Percentiles rank a stretch among this genome's conserved stretches.
Evolutionary conservation across 1,140 invertebrate species (phyloP).

Genomic region (Zaprionus taronus): DNA sequence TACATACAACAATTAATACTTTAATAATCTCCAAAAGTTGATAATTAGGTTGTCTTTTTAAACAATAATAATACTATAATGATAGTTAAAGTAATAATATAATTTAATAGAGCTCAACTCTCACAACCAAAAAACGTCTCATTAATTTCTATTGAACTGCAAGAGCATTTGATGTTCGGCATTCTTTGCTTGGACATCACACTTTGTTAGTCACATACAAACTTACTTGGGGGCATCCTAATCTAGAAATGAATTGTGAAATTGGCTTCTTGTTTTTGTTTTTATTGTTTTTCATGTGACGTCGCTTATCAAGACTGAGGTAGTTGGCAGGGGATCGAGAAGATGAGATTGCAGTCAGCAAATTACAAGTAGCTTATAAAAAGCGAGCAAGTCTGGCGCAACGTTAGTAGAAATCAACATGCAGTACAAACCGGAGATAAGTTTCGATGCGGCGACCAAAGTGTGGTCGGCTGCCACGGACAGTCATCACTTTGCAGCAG

Average conservation of each 20-base stretch:
- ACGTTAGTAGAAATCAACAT: conserved; percentile 6
- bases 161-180: not conserved
- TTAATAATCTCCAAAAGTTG: too few species aligned
- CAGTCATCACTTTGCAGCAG: conserved; percentile 17
- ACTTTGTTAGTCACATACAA: not conserved
- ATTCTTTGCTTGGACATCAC: not conserved
- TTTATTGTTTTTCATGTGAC: not conserved
- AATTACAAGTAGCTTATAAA: not conserved
- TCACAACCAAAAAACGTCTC: too few species aligned
- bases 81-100: too few species aligned
- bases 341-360: not conserved
- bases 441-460: conserved; percentile 30
- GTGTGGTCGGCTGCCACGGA: conserved; percentile 33
- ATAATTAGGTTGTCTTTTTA: too few species aligned
- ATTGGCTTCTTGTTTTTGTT: not conserved
- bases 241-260: conserved; percentile 2
- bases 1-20: too few species aligned
- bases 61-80: too few species aligned
- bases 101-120: too few species aligned
- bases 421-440: conserved; percentile 25
- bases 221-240: not conserved
- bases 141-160: not conserved
- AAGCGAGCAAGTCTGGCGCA: not conserved
- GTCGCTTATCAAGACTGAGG: not conserved
- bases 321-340: not conserved